phyloP scores from a whole-genome alignment of 2,113 vertebrate species.

The Oenanthe oenanthe region DNA sequence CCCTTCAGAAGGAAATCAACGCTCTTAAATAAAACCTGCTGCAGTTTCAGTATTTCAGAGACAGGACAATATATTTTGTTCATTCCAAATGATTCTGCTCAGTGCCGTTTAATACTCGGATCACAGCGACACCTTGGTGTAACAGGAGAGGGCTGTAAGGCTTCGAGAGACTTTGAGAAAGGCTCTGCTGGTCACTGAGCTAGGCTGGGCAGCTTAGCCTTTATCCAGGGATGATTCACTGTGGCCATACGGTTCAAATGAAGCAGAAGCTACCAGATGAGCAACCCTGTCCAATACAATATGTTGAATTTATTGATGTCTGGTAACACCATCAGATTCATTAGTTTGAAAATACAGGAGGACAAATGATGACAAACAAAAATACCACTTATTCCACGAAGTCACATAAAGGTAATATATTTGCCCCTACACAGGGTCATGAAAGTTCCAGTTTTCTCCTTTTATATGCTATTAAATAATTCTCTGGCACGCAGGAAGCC shows the following conservation, averaged over 20 bases:
- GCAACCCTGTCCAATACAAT: not conserved
- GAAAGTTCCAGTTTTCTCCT: not conserved
- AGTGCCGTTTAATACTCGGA: not conserved
- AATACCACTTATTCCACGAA: not conserved
- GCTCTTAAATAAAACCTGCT: not conserved
- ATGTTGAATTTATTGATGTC: not conserved
- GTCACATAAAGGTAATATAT: not conserved
- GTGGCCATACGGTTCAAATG: not conserved
- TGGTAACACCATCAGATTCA: not conserved
- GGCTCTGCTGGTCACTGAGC: not conserved
- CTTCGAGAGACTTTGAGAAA: rapidly evolving
- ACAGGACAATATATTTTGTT: not conserved
- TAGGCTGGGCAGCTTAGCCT: not conserved
- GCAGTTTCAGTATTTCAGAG: not conserved
- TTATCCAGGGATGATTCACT: not conserved
- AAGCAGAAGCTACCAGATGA: not conserved
- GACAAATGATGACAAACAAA: not conserved
- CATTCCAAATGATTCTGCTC: not conserved
- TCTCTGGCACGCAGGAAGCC: not conserved
- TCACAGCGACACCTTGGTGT: not conserved
- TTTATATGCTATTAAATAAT: not conserved
- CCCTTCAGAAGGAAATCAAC: not conserved
- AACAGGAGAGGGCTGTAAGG: not conserved
- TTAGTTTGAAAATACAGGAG: not conserved
- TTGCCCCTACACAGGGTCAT: not conserved